Conservation (phyloP, 2,113 vertebrate genomes). For the Tychaedon coryphoeus region DNA sequence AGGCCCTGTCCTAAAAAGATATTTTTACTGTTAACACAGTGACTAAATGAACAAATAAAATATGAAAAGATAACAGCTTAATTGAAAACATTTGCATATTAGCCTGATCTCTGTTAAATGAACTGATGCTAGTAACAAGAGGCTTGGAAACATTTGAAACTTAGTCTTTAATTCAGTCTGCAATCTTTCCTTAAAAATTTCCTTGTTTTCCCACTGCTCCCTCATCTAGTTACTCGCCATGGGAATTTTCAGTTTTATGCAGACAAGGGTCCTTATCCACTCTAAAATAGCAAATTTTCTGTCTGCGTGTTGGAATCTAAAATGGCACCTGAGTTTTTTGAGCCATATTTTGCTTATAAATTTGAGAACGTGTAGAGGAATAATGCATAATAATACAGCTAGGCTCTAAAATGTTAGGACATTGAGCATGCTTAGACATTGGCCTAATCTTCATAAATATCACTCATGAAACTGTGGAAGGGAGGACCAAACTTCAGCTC, state of each 20-base stretch:
- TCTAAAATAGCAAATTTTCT: neutral
- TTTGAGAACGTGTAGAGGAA: neutral
- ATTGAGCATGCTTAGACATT: neutral
- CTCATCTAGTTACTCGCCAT: neutral
- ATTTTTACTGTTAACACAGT: constrained; percentile 6
- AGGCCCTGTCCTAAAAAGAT: neutral
- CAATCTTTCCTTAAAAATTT: neutral
- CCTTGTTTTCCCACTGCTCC: neutral
- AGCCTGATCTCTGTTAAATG: constrained; percentile 11
- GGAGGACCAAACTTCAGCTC: neutral
- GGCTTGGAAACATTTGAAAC: constrained; percentile 37
- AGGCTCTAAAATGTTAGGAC: neutral
- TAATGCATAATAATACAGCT: neutral
- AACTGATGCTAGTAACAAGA: neutral
- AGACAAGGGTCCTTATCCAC: neutral
- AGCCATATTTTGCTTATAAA: neutral
- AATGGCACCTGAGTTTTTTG: neutral
- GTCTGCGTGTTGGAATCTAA: neutral
- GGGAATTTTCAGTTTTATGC: neutral
- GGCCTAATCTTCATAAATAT: neutral
- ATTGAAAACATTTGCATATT: constrained; percentile 38
- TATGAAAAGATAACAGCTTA: constrained; percentile 18
- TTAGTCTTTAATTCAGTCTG: neutral
- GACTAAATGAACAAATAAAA: constrained; percentile 43
- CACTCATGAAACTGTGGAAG: neutral